These are phyloP conservation scores for Syritta pipiens DNA, from an alignment of 2,888 invertebrate genomes.

Conservation along the genomic window DNA sequence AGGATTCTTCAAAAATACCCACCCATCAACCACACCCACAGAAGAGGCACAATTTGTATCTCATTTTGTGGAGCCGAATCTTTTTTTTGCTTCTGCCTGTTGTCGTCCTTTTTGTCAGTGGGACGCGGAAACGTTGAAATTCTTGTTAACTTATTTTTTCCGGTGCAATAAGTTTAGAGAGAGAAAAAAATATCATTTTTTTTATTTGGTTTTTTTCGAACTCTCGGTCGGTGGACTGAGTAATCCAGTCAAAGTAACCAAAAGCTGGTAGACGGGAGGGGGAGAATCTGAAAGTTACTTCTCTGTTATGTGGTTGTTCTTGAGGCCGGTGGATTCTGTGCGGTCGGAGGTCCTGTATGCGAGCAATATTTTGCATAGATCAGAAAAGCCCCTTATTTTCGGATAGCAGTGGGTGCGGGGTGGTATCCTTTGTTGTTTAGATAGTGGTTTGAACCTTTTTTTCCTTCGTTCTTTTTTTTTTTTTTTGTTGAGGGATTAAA, in stretches of 20 bases:
- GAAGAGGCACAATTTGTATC: conserved; percentile 49
- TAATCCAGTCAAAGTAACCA: conserved; percentile 55
- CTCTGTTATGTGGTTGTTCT: conserved; percentile 35
- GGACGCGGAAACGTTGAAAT: conserved; percentile 22
- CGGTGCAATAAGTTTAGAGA: conserved; percentile 39
- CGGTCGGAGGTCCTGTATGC: conserved; percentile 25
- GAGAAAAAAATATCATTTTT: no score
- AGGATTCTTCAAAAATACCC: neutral
- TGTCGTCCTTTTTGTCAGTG: conserved; percentile 12
- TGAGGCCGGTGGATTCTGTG: conserved; percentile 19
- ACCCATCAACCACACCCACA: neutral
- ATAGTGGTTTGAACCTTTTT: conserved; percentile 46
- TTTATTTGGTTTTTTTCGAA: conserved; percentile 19
- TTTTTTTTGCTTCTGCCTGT: conserved; percentile 15
- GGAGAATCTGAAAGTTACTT: conserved; percentile 33
- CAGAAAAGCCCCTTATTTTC: no score
- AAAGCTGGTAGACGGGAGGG: neutral
- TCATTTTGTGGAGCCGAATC: conserved; percentile 53
- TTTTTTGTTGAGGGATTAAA: conserved; percentile 26
- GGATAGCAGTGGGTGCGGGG: conserved; percentile 5
- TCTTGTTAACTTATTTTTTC: conserved; percentile 43
- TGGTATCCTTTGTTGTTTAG: conserved; percentile 29
- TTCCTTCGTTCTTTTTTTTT: neutral
- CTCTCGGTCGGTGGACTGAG: conserved; percentile 1
- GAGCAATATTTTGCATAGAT: conserved; percentile 28